Base-by-base conservation (phyloP, 2,888 invertebrate species). In the Muschampia staudingeri region DNA sequence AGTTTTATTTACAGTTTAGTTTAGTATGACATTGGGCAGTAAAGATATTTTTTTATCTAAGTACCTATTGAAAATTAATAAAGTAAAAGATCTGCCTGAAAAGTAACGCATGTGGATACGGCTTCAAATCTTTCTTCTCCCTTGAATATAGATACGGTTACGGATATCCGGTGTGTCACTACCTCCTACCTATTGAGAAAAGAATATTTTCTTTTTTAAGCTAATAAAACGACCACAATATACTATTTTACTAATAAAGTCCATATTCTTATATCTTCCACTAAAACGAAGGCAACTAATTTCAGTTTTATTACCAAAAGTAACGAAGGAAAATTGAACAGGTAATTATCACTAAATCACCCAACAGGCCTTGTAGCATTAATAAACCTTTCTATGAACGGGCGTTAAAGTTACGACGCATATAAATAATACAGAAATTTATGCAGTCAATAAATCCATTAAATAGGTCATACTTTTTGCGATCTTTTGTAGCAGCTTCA, bases 401-500 rank as follows among this genome's bases (percentile, higher is more conserved):
- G n/a, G 40, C 40, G n/a, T 9, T 11, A 19, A 40, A 40, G 70
- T 70, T 40, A 40, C 70, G 70, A 70, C 19, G n/a, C 42, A 19
- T 70, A 70, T 70, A 70, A 70, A 70, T 70, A 40, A 70, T 37
- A 34, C 2, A 70, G 70, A 70, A 70, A 34, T 70, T 70, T 70
- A 70, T 70, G 40, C 40, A 70, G 37, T 37, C 14, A 16, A 61
- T 61, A 61, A 25, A 61, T 61, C 25, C 61, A 25, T 61, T 61
- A 61, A 61, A 61, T 61, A 61, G 25, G 25, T 25, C 61, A 25
- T 61, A 25, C 9, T 61, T 61, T 61, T 61, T 25, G 61, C 25
- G 61, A 61, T 61, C 61, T 61, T 3, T 25, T 61, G 25, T 61
- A 61, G 25, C 61, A 19, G 19, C 9, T 56, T n/a, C 5, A 52